Percentiles rank a stretch among this genome's conserved stretches.
phyloP scores from a whole-genome alignment of 2,797 vertebrate genomes.

The Typhlichthys subterraneus region DNA sequence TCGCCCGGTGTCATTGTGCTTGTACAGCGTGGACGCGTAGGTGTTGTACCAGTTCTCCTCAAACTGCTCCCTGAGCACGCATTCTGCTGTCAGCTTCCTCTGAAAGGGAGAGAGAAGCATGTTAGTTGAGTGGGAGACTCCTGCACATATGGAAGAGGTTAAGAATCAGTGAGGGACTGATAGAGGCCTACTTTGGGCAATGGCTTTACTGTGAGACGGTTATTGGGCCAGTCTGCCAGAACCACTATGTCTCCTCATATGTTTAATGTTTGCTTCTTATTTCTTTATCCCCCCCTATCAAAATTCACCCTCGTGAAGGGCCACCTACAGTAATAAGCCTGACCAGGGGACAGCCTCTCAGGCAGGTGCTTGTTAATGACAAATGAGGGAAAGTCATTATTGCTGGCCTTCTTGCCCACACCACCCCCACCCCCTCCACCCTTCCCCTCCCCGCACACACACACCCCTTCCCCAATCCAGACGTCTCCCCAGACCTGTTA shows the following conservation, averaged over 20 bases:
- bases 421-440: slow-evolving; percentile 35
- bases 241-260: no score
- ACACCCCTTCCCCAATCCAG: slow-evolving; percentile 27
- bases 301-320: background rate
- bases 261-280: background rate
- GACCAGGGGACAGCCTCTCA: slow-evolving; percentile 53
- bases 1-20: slow-evolving; percentile 90
- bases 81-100: slow-evolving; percentile 96
- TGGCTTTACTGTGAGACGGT: no score
- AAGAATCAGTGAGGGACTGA: background rate
- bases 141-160: background rate
- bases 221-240: no score
- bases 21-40: slow-evolving; percentile 94
- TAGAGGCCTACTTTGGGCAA: no score
- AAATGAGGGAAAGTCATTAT: slow-evolving; percentile 61
- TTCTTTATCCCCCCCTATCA: background rate
- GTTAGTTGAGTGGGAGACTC: slow-evolving; percentile 6
- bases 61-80: slow-evolving; percentile 98
- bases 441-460: slow-evolving; percentile 35
- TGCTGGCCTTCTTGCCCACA: slow-evolving; percentile 53
- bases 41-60: slow-evolving; percentile 99
- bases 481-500: slow-evolving; percentile 56
- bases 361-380: slow-evolving; percentile 65
- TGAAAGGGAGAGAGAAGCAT: slow-evolving; percentile 66
- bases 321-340: slow-evolving; percentile 19